Evolutionary conservation across 1,140 invertebrate species (phyloP).

Genomic region (Anagrus nilaparvatae): DNA sequence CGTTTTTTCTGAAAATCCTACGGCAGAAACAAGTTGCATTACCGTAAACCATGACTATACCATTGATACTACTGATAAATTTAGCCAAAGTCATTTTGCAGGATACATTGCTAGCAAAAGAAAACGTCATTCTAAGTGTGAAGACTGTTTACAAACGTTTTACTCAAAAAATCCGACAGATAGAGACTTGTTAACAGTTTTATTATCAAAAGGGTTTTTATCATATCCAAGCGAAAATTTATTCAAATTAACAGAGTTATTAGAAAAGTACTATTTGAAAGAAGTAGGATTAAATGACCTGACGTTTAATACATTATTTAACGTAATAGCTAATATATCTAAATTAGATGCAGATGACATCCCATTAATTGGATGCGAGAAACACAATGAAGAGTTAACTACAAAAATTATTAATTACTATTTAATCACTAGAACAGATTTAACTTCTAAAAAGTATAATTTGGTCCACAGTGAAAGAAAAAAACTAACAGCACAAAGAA

Average conservation of each 20-base stretch:
- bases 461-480: no score
- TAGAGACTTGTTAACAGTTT: slow-evolving; percentile 4
- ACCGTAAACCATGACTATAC: not conserved
- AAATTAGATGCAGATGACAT: not conserved
- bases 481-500: not conserved
- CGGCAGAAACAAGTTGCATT: not conserved
- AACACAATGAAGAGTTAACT: not conserved
- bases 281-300: not conserved
- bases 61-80: slow-evolving; percentile 1
- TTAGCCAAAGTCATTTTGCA: slow-evolving; percentile 1
- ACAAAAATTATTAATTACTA: not conserved
- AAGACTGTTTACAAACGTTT: not conserved
- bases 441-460: no score
- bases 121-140: not conserved
- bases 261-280: not conserved
- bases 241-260: not conserved
- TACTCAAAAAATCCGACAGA: not conserved
- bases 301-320: not conserved
- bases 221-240: not conserved
- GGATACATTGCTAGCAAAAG: slow-evolving; percentile 6
- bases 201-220: not conserved
- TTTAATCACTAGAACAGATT: not conserved
- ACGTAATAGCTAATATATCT: not conserved
- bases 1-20: not conserved
- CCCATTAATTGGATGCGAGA: not conserved